Evolutionary conservation across 2,797 vertebrate genomes (phyloP), one percentile per base, ranked within the genome.

Genomic region (Myotis planiceps): DNA sequence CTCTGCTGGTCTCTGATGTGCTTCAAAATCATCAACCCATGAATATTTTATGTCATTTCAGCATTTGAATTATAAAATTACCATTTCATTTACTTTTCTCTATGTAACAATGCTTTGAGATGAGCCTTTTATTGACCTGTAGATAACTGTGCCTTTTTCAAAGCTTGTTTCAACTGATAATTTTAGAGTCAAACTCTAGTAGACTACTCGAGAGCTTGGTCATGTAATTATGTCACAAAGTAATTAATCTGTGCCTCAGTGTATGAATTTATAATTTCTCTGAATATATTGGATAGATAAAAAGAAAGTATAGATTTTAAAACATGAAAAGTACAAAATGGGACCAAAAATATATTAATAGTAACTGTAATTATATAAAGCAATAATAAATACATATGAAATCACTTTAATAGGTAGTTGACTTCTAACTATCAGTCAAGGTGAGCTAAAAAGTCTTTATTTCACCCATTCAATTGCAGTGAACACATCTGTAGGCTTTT

Each of bases 61-160:
- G 55, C 42, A 72, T 81, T 84, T 37, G 23, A 74, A 23, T 87
- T 92, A 49, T 92, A 66, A 90, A 97, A 96, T 95, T n/a, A 27
- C 49, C 60, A 32, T 95, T 95, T 65, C 39, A 47, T 63, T 13
- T 69, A 55, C 21, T 86, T 8, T 8, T 92, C 93, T 96, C n/a
- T 69, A 1, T 72, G 69, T 93, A 78, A 82, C 63, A 86, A 2
- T 63, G 53, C 58, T 94, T 95, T 66, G 78, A 82, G 19, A 71
- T 92, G 75, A 92, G 71, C 5, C 83, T 89, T 68, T 76, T 81
- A 72, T 53, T 91, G 75, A 84, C 53, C 21, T 94, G 94, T 93
- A n/a, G 7, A 51, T 34, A 53, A 65, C 6, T 84, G n/a, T 65
- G 29, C 66, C 42, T 90, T 86, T 96, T 96, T 69, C 37, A 94